phyloP scores from a whole-genome alignment of 2,888 invertebrate genomes.

The Scelioninae gen. 2 region DNA sequence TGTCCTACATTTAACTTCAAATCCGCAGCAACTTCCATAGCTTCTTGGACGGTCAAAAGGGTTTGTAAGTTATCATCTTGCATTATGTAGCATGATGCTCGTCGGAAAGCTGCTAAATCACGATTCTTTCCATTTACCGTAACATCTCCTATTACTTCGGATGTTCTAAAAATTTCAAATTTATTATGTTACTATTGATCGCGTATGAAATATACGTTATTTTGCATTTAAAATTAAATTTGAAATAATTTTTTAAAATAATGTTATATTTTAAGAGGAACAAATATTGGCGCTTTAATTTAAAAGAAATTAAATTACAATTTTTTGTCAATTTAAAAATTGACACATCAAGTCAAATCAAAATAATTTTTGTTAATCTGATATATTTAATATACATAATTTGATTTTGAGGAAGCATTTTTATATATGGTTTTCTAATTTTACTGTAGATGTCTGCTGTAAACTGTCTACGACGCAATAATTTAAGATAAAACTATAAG shows the following conservation, averaged over 20 bases:
- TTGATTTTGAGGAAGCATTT: not conserved
- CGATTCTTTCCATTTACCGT: constrained; percentile 83
- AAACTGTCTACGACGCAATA: constrained; percentile 6
- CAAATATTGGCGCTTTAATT: no score
- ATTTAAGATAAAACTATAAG: constrained; percentile 2
- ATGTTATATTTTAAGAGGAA: no score
- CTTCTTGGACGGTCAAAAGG: constrained; percentile 89
- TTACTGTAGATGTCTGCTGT: not conserved
- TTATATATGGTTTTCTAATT: not conserved
- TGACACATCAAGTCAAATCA: not conserved
- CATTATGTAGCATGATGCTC: constrained; percentile 83
- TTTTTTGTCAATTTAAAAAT: no score
- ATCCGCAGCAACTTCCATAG: constrained; percentile 90
- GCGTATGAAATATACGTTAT: no score
- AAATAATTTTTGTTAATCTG: not conserved
- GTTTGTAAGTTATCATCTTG: constrained; percentile 90
- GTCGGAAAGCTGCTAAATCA: constrained; percentile 79
- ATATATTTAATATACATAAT: not conserved
- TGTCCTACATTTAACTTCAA: constrained; percentile 85
- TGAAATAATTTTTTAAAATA: not conserved
- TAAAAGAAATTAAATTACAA: no score
- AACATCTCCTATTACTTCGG: constrained; percentile 81
- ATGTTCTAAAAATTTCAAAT: constrained; percentile 71
- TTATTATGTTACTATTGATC: no score
- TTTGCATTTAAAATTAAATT: no score